Percentiles rank a stretch among this genome's conserved stretches.
Evolutionary conservation across 2,113 vertebrate species (phyloP).

Genomic region (Tenrec ecaudatus): DNA sequence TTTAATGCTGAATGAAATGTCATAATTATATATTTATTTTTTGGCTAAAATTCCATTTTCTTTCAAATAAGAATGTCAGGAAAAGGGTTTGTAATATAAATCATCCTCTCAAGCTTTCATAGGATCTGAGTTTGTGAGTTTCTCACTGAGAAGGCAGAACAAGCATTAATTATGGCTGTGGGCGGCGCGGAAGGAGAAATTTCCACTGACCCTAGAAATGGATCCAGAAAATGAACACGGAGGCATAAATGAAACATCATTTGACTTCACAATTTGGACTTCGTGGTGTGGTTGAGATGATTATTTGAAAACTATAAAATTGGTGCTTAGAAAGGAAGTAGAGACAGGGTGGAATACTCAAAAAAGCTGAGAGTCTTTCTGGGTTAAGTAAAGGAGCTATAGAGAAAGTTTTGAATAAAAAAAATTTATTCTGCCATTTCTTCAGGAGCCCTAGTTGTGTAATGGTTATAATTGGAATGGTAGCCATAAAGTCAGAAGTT

Average conservation of each 20-base stretch:
- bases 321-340: not conserved
- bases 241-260: not conserved
- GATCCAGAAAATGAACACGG: not conserved
- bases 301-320: not conserved
- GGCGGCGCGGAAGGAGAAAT: not conserved
- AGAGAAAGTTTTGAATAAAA: no score
- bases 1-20: not conserved
- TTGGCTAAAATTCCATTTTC: not conserved
- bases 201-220: not conserved
- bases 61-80: not conserved
- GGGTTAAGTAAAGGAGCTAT: no score
- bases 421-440: no score
- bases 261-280: not conserved
- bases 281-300: not conserved
- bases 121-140: not conserved
- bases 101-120: not conserved
- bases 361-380: not conserved
- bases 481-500: no score
- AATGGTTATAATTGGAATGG: no score
- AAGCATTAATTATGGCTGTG: not conserved
- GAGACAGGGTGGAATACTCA: not conserved
- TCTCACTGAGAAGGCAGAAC: not conserved
- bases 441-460: no score
- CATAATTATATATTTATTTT: not conserved
- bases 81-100: not conserved